Percentiles rank a stretch among this genome's conserved stretches.
Conservation (phyloP, 2,888 invertebrate genomes). For the Hemaris fuciformis region DNA sequence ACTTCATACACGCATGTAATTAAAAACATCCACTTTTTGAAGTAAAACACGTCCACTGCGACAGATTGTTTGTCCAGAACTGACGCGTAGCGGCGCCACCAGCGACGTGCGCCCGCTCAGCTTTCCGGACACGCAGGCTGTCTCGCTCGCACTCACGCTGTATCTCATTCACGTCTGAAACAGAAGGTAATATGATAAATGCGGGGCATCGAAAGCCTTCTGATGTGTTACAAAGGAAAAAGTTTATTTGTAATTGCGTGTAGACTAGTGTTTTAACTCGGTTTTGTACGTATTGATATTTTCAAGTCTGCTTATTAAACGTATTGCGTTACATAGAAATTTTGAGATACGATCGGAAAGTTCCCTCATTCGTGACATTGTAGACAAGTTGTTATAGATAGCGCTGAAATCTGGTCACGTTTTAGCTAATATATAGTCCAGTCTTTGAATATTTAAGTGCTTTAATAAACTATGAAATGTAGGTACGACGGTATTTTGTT, state of each 20-base stretch:
- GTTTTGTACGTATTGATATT: not conserved
- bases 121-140: slow-evolving; percentile 22
- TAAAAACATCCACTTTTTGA: not conserved
- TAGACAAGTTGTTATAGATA: not conserved
- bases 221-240: slow-evolving; percentile 30
- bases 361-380: not conserved
- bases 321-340: not conserved
- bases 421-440: not conserved
- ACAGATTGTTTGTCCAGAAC: slow-evolving; percentile 38
- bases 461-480: not conserved
- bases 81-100: slow-evolving; percentile 47
- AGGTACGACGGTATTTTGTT: too few relatives aligned
- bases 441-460: not conserved
- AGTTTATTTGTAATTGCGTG: slow-evolving; percentile 19
- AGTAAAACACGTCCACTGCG: slow-evolving; percentile 28
- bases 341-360: not conserved
- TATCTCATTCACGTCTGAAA: slow-evolving; percentile 30
- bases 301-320: not conserved
- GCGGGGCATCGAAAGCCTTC: slow-evolving; percentile 23
- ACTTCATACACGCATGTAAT: slow-evolving; percentile 1
- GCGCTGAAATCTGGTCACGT: too few relatives aligned
- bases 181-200: slow-evolving; percentile 37
- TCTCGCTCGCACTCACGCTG: slow-evolving; percentile 22
- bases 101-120: slow-evolving; percentile 31
- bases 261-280: not conserved